Base-by-base conservation (phyloP, 2,797 vertebrate species). In the Acanthurus lineatus region DNA sequence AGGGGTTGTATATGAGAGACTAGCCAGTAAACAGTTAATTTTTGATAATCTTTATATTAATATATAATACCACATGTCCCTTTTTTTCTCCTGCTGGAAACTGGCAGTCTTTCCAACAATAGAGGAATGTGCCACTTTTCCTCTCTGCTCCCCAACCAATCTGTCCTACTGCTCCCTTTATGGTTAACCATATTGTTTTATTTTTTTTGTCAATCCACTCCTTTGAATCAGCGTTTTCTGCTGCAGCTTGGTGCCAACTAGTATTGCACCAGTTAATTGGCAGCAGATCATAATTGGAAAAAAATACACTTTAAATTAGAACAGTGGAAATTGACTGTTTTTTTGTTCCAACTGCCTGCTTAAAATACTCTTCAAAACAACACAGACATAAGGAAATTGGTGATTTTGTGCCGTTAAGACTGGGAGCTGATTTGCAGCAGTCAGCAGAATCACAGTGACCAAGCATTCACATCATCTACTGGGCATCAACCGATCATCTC, bases 241-340 rank as follows among this genome's bases (percentile, higher is more conserved):
- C 67, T 77, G 58, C 71, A 48, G 75, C 44, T 5, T 16, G 57
- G 25, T 60, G 47, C 56, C 66, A 53, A 42, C 49, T 58, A 25
- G 57, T 77, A 72, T 65, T 79, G 62, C 53, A n/a, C 22, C 48
- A 47, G 60, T 76, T 83, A 73, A 81, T 56, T 73, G 74, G 68
- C 74, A 5, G 25, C 62, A 40, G 38, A 75, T 82, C 76, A 71
- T 52, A 60, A 58, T 66, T 32, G 35, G 58, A 25, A 52, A 35
- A 47, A 68, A 81, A 61, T n/a, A 12, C 15, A 11, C 53, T 54
- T 28, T 28, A 28, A 57, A 67, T 73, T 62, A 80, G 60, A 76
- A 35, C 52, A 67, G 49, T 11, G 71, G 59, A 76, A 65, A 88
- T 84, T 86, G 60, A 52, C 42, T 51, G 40, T 44, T 68, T 20